phyloP scores from a whole-genome alignment of 2,797 vertebrate species.

The Cryptoprocta ferox region DNA sequence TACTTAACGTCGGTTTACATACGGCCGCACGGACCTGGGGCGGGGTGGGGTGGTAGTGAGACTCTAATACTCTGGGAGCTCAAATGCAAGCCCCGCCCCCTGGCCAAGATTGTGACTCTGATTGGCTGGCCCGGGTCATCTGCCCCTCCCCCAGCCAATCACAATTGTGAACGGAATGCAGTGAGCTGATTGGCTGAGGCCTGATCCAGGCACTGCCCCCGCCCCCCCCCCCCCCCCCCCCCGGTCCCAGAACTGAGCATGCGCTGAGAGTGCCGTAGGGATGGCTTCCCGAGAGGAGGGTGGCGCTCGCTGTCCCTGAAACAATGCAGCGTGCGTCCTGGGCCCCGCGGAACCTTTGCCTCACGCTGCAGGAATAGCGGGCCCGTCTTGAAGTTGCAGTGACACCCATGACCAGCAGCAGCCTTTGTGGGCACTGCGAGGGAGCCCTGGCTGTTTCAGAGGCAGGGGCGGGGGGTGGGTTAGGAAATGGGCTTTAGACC shows the following conservation, averaged over 20 bases:
- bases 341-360: background rate
- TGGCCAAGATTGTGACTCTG: background rate
- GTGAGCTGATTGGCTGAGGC: background rate
- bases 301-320: background rate
- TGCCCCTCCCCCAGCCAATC: background rate
- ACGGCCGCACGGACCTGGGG: background rate
- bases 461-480: background rate
- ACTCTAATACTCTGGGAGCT: background rate
- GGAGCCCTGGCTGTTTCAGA: background rate
- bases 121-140: background rate
- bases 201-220: fast-evolving
- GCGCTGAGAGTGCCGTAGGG: fast-evolving
- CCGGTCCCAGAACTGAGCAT: background rate
- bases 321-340: background rate
- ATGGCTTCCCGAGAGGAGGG: background rate
- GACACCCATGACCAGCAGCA: background rate
- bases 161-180: background rate
- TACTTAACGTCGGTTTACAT: background rate
- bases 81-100: fast-evolving
- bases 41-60: background rate
- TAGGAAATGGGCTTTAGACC: background rate
- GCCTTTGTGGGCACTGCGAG: background rate
- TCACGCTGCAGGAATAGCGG: background rate
- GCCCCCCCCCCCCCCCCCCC: too few species aligned
- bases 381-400: background rate